phyloP scores from a whole-genome alignment of 2,113 vertebrate genomes.

The Microcebus lehilahytsara region DNA sequence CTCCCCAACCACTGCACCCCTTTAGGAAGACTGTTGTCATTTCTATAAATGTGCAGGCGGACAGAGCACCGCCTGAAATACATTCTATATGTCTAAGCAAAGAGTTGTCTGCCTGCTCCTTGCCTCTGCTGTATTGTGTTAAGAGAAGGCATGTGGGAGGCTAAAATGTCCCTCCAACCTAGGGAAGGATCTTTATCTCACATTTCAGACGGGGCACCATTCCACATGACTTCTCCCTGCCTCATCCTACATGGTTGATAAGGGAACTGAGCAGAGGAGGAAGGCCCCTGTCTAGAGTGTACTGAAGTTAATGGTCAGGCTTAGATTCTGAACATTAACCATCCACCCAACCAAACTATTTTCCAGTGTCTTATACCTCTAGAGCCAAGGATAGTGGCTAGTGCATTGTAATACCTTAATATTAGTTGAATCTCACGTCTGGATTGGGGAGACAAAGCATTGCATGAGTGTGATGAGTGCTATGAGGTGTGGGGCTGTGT shows the following conservation, averaged over 20 bases:
- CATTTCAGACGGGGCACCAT: not conserved
- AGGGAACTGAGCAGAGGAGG: not conserved
- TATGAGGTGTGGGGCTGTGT: not conserved
- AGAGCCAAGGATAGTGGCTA: not conserved
- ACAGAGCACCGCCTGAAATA: not conserved
- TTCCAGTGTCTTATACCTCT: not conserved
- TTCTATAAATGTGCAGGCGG: not conserved
- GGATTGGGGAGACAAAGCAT: not conserved
- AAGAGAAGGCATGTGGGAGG: not conserved
- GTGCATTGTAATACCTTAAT: not conserved
- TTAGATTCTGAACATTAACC: not conserved
- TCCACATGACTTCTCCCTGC: not conserved
- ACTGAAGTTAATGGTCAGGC: not conserved
- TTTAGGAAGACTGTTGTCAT: not conserved
- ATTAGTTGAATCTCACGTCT: not conserved
- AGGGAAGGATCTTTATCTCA: not conserved
- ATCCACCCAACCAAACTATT: not conserved
- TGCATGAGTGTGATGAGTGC: not conserved
- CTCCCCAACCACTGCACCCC: not conserved
- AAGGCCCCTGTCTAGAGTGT: not conserved
- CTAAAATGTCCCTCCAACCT: not conserved
- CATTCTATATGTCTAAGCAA: slow-evolving; percentile 5
- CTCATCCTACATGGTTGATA: not conserved
- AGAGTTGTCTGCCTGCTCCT: not conserved
- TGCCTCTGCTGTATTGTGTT: not conserved